These are phyloP conservation scores for Pyrgus malvae DNA, from an alignment of 2,888 invertebrate genomes.

Conservation along the genomic window DNA sequence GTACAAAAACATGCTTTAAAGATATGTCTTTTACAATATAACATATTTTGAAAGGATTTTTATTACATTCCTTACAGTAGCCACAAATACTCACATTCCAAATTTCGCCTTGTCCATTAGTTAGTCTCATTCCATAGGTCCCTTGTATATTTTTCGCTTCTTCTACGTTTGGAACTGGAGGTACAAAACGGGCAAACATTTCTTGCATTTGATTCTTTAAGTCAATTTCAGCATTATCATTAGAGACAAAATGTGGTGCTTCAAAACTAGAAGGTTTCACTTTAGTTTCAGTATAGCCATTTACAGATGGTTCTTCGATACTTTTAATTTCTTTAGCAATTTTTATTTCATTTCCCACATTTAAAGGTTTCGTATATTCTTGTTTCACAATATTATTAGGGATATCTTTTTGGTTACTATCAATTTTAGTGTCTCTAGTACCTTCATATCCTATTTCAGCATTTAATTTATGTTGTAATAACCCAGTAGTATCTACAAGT, in stretches of 20 bases:
- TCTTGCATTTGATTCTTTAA: conserved; percentile 3
- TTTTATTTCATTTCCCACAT: background rate
- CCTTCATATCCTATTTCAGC: background rate
- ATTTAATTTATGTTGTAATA: background rate
- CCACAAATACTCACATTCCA: conserved; percentile 31
- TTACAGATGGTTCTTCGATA: background rate
- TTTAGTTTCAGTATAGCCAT: background rate
- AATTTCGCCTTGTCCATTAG: conserved; percentile 17
- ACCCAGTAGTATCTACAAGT: background rate
- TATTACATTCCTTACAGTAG: background rate
- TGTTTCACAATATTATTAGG: no score
- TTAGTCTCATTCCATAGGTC: conserved; percentile 30
- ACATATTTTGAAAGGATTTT: no score
- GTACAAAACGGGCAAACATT: background rate
- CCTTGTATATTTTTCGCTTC: conserved; percentile 3
- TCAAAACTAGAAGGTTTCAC: background rate
- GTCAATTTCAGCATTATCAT: background rate
- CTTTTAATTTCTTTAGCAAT: background rate
- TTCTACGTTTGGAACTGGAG: background rate
- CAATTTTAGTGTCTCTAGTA: background rate
- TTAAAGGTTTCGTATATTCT: no score
- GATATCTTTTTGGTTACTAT: no score
- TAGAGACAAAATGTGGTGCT: background rate
- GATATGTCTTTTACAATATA: no score
- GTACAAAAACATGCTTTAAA: background rate